Evolutionary conservation across 2,888 invertebrate genomes (phyloP), one percentile per base, ranked within the genome.

Genomic region (Lydus trimaculatus): DNA sequence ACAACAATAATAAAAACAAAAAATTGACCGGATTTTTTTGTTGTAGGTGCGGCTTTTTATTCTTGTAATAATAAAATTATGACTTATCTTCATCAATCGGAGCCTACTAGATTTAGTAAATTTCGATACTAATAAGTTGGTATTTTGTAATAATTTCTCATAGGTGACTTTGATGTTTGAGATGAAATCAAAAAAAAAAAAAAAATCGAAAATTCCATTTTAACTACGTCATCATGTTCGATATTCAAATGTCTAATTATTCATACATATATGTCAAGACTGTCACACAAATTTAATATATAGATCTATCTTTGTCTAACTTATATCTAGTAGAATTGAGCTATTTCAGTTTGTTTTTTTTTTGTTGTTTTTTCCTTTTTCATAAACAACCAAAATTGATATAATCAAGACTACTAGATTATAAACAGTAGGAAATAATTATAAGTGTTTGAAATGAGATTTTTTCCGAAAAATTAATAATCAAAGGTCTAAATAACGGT

Each of bases 161-260:
- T 66, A 17, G 61, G 67, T 70, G 70, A 67, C 70, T 70, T n/a
- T n/a, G n/a, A 64, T 65, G 70, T 76, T 39, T n/a, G 17, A 7
- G 17, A 33, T 33, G 7, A 17, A 17, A 43, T 43, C 5, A n/a
- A 17, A 17, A 5, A 43, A 17, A n/a, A 43, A 17, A 1, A 48
- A 2, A 20, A 20, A 3, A 48, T n/a, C 17, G 71, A 73, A 75
- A 78, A 78, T 78, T 79, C 79, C 78, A 76, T 73, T 73, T 74
- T 65, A 69, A 73, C 76, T 73, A 71, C 80, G 77, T 79, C 79
- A 77, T 74, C 76, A 76, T n/a, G n/a, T 78, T 76, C 78, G 78
- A 78, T 79, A 79, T 78, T 78, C 76, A 78, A 78, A 79, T 80
- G 79, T 79, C 78, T 81, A 81, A 81, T 81, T 81, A 80, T 80